Conservation (phyloP, 1,140 invertebrate genomes). For the Calycopis cecrops region DNA sequence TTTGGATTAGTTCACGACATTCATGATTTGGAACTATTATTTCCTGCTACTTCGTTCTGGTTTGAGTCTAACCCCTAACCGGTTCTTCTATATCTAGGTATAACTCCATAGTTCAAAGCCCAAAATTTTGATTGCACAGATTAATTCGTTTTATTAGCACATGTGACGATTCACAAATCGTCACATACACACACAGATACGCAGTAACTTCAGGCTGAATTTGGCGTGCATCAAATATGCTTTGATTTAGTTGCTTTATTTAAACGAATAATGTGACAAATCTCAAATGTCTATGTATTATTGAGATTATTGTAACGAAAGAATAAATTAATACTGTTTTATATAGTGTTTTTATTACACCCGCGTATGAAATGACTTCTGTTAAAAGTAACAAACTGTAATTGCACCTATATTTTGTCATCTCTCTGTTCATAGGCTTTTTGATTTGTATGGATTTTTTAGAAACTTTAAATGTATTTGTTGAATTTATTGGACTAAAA, state of each 20-base stretch:
- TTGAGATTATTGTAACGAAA: constrained; percentile 12
- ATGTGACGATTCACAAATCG: no score
- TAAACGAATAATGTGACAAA: constrained; percentile 14
- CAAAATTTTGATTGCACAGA: not conserved
- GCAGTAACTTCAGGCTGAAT: not conserved
- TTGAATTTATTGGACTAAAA: no score
- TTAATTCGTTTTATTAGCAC: no score
- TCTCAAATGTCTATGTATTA: constrained; percentile 15
- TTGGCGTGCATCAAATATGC: not conserved
- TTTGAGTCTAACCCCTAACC: no score
- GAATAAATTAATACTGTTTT: constrained; percentile 21
- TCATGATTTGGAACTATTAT: no score
- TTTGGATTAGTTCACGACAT: no score
- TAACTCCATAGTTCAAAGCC: no score
- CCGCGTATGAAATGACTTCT: not conserved
- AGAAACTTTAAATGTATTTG: no score
- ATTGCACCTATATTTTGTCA: not conserved
- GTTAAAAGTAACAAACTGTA: not conserved
- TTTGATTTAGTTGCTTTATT: constrained; percentile 14
- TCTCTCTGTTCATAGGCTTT: not conserved
- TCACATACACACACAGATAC: not conserved
- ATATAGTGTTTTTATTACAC: constrained; percentile 7
- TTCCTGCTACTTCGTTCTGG: no score
- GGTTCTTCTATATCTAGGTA: no score
- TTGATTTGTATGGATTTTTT: no score